Evolutionary conservation across 2,888 invertebrate genomes (phyloP), one percentile per base, ranked within the genome.

Genomic region (Tenthredo scrophulariae): DNA sequence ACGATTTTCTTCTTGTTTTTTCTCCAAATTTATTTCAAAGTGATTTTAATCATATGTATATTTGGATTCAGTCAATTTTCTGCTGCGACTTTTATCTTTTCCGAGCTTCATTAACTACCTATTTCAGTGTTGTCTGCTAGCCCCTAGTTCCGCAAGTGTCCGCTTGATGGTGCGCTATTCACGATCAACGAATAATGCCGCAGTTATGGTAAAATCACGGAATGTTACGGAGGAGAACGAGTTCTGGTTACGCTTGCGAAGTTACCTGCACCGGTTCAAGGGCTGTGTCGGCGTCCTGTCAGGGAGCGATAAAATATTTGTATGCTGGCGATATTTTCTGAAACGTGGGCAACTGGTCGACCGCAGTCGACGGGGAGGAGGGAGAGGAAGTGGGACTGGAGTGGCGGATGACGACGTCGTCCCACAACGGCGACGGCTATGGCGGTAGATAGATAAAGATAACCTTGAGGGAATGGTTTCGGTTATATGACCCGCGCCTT

Each of bases 391-490:
- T 50, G 54, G 54, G 22, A 33, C n/a, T 77, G 9, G 33, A 54
- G 77, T 77, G 77, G 77, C 54, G 29, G 77, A n/a, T 74, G 40
- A 77, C 54, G 40, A 77, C 54, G 54, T 18, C 54, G 54, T n/a
- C n/a, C 5, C 40, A 58, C 10, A 62, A 62, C 77, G 80, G 22
- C 40, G 62, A 58, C 22, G 80, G 62, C 80, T 22, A 40, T 62
- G 37, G 40, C 37, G 33, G 62, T 50, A 29, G 58, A n/a, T 50
- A 37, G 29, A 18, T 33, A 67, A 67, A 80, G 80, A 80, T 80
- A 80, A 80, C 80, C 40, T 26, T 40, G 80, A 26, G 26, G 80
- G 22, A 62, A 80, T 80, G 80, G 58, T 26, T 62, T 80, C 15
- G 40, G 5, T 62, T 15, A 58, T 33, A 9, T 7, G 33, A 15